Evolutionary conservation across 2,888 invertebrate genomes (phyloP), one percentile per base, ranked within the genome.

Genomic region (Harpagoxenus sublaevis): DNA sequence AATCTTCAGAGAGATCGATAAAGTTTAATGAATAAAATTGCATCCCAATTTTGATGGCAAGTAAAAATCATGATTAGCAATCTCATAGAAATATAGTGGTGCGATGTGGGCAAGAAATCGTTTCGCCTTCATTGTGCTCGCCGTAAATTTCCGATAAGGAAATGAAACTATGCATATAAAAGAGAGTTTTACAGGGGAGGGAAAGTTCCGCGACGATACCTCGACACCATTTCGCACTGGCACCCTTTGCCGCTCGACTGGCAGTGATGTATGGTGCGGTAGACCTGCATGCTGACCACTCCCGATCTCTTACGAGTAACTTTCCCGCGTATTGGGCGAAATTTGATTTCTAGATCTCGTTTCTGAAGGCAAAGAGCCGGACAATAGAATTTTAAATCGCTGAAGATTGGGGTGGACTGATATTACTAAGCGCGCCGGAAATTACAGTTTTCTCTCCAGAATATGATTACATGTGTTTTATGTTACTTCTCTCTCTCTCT

Each of bases 131-230:
- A 23, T 35, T 35, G 28, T 39, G 48, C 23, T 81, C 79, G 39
- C 84, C 78, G 91, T 93, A 90, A 93, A 93, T 92, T 93, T 94
- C 92, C 93, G 92, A 93, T 93, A 93, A 94, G 94, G 95, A 94
- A 95, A 95, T 94, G 93, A 93, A 92, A 90, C 94, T 94, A 95
- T 95, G 94, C 94, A 95, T 95, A 94, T 93, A 93, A 94, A 94
- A 93, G 88, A 92, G 92, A 88, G 73, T 91, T 92, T 91, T 92
- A 90, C 87, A 91, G 91, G 82, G 88, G 83, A 65, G 79, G 75
- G 89, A 86, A 90, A 88, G 90, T 90, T 92, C 74, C 90, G 84
- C 86, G 90, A 89, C 88, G 91, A 92, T 90, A 91, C 91, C 90
- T 88, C 88, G 87, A 91, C 89, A 94, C 92, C 91, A 94, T 94